Evolutionary conservation across 2,888 invertebrate genomes (phyloP).

Genomic region (Hedychridium roseum): DNA sequence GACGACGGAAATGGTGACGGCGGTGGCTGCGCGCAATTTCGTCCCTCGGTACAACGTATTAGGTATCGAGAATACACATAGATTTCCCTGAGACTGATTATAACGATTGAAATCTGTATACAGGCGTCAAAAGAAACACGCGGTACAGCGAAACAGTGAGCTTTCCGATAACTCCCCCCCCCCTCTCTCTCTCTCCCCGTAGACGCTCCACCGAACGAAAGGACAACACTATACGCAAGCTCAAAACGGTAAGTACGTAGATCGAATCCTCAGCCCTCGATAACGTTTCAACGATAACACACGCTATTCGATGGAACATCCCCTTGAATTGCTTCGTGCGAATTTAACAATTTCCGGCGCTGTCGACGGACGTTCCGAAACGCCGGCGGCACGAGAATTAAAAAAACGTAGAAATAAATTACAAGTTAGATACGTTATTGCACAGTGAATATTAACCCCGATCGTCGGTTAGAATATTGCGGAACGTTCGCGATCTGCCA

Average conservation of each 20-base stretch:
- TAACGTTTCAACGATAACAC: constrained; percentile 11
- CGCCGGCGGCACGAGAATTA: constrained; percentile 13
- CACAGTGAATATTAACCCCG: constrained; percentile 24
- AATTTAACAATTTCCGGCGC: constrained; percentile 11
- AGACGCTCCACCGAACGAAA: neutral
- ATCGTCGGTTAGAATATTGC: constrained; percentile 1
- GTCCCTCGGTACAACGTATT: constrained; percentile 31
- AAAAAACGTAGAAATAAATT: constrained; percentile 14
- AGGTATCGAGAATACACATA: constrained; percentile 53
- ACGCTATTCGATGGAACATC: constrained; percentile 4
- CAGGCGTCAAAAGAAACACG: constrained; percentile 34
- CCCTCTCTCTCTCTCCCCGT: neutral
- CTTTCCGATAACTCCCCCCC: constrained; percentile 8
- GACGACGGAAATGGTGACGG: constrained; percentile 4
- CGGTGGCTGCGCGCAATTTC: constrained; percentile 12
- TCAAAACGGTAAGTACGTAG: constrained; percentile 30
- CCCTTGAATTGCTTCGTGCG: constrained; percentile 19
- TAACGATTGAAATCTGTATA: constrained; percentile 48
- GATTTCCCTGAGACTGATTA: constrained; percentile 61
- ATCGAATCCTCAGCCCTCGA: constrained; percentile 9
- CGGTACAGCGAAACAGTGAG: constrained; percentile 14
- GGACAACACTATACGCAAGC: constrained; percentile 1
- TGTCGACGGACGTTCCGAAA: constrained; percentile 5
- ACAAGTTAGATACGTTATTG: constrained; percentile 27
- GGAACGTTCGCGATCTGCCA: no score